These are phyloP conservation scores for Amphipyra berbera DNA, from an alignment of 2,888 invertebrate species.

Conservation along the genomic window DNA sequence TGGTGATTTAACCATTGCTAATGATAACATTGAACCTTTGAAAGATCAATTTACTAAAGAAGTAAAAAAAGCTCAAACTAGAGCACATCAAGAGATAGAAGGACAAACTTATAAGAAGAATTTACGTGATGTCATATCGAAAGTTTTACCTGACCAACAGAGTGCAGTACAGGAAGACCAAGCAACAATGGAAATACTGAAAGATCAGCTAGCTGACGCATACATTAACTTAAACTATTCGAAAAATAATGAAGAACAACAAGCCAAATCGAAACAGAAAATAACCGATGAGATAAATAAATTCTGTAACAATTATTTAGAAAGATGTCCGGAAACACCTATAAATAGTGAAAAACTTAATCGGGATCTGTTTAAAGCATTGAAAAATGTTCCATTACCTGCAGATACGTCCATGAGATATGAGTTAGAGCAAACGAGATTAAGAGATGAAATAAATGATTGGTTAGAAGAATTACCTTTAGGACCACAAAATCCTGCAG, in stretches of 20 bases:
- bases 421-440: slow-evolving; percentile 68
- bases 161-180: slow-evolving; percentile 61
- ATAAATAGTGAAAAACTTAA: slow-evolving; percentile 64
- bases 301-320: slow-evolving; percentile 72
- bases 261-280: slow-evolving; percentile 64
- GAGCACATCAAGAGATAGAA: slow-evolving; percentile 60
- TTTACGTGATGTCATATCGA: slow-evolving; percentile 68
- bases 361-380: slow-evolving; percentile 64
- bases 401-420: slow-evolving; percentile 65
- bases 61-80: slow-evolving; percentile 61
- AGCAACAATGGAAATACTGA: slow-evolving; percentile 69
- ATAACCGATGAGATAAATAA: slow-evolving; percentile 66
- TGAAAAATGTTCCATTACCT: slow-evolving; percentile 69
- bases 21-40: slow-evolving; percentile 48
- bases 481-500: slow-evolving; percentile 48
- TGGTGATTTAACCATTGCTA: slow-evolving; percentile 46
- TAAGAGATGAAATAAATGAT: slow-evolving; percentile 68
- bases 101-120: slow-evolving; percentile 69
- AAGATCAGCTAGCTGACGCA: slow-evolving; percentile 75
- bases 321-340: slow-evolving; percentile 61
- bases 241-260: slow-evolving; percentile 57
- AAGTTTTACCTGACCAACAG: slow-evolving; percentile 62
- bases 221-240: slow-evolving; percentile 73
- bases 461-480: slow-evolving; percentile 70
- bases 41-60: slow-evolving; percentile 64